Percentiles rank a stretch among this genome's conserved stretches.
Conservation (phyloP, 2,113 vertebrate genomes). For the Gulo gulo region DNA sequence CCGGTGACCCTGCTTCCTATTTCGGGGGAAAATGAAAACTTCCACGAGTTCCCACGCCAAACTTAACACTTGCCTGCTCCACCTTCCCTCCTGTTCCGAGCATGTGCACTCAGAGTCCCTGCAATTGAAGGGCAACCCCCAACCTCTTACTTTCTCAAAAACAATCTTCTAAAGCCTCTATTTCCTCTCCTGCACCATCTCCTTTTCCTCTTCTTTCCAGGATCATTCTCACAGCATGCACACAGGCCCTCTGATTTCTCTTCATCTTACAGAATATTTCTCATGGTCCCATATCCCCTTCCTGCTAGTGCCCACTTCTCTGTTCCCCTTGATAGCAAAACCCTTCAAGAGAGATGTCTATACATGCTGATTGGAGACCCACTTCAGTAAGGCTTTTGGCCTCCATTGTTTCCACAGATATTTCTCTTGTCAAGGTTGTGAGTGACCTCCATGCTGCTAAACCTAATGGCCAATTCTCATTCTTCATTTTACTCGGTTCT, state of each 20-base stretch:
- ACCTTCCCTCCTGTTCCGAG: neutral
- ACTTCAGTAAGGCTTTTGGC: neutral
- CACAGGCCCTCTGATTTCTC: neutral
- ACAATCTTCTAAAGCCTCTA: neutral
- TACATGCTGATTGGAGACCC: neutral
- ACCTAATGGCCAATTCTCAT: neutral
- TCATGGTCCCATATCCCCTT: neutral
- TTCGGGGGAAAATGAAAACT: neutral
- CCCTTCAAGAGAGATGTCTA: neutral
- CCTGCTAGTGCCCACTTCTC: neutral
- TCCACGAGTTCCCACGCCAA: neutral
- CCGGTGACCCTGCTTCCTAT: neutral
- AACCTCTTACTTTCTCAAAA: neutral
- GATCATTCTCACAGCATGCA: neutral
- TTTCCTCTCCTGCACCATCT: neutral
- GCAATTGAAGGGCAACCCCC: neutral
- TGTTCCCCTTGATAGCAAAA: neutral
- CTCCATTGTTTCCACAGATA: neutral
- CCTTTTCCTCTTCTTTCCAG: neutral
- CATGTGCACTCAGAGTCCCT: neutral
- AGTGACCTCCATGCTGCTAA: neutral
- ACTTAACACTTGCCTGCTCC: neutral
- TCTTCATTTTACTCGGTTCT: neutral
- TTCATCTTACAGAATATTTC: neutral
- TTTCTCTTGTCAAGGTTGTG: neutral